Evolutionary conservation across 1,140 invertebrate genomes (phyloP), one percentile per base, ranked within the genome.

Genomic region (Panagrolaimus sp.): DNA sequence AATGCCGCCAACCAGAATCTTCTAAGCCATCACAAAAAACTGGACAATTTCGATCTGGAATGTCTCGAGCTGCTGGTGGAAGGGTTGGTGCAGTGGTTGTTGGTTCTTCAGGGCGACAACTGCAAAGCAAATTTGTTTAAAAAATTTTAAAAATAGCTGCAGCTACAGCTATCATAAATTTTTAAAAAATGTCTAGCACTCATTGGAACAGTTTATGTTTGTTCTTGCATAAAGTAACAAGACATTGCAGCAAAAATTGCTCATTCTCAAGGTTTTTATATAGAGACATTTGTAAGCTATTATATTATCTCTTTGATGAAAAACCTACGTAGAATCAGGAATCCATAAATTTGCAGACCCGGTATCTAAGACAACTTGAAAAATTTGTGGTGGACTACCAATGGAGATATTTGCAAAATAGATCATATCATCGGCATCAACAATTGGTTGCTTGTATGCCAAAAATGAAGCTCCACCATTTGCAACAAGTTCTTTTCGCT

Each of bases 321-420:
- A 3, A 57, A 57, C 51, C 20, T 27, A 57, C 51, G 51, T 25
- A 11, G 20, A 25, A 57, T 57, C 69, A 8, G 69, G 69, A 44
- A 70, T 70, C 69, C 69, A 70, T 14, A 70, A 44, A 25, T 70
- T 70, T 13, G 69, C 44, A 42, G 45, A 53, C 1, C 69, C 69
- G 0, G 62, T 70, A 44, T 70, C 68, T 38, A 67, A 44, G 0
- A 70, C 63, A 16, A 70, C 68, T 43, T 53, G 63, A 27, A 70
- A 70, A 9, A 25, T 7, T 43, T 70, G 68, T 25, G 62, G 68
- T 25, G 68, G 68, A 23, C 14, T 68, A 0, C 68, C 68, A 57
- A 43, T 45, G 53, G 8, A 63, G 16, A 45, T 5, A 44, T 45
- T 27, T 5, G 38, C 44, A 13, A 57, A 16, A 27, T 57, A 57